These are phyloP conservation scores for Echinops telfairi DNA, from an alignment of 2,113 vertebrate genomes.

Conservation along the genomic window DNA sequence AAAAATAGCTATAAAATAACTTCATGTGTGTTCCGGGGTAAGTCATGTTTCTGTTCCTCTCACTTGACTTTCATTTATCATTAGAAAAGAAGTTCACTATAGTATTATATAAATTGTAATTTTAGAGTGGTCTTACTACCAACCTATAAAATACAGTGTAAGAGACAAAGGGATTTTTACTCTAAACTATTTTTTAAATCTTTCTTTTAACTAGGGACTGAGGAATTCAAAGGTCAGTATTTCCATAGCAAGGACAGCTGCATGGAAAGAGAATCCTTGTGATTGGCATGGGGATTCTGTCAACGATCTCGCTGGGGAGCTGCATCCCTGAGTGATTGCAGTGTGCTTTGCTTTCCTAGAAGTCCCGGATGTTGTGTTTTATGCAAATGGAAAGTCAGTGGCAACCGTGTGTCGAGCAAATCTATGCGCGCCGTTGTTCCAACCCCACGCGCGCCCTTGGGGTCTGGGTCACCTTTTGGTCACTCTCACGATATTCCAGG, in stretches of 20 bases:
- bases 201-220: constrained; percentile 79
- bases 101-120: background rate
- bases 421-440: no score
- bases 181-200: background rate
- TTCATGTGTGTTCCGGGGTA: background rate
- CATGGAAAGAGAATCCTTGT: constrained; percentile 86
- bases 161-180: background rate
- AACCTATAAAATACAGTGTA: background rate
- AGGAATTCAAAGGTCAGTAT: constrained; percentile 84
- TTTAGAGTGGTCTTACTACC: background rate
- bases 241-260: constrained; percentile 85
- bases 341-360: no score
- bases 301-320: constrained; percentile 87
- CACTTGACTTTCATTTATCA: background rate
- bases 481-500: no score
- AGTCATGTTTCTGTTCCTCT: background rate
- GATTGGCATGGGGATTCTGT: constrained; percentile 87
- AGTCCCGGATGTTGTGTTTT: no score
- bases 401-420: no score
- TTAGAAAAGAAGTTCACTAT: background rate
- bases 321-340: background rate
- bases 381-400: no score
- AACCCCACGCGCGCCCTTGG: no score
- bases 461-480: no score
- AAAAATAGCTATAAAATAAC: background rate